A percentile compares a stretch with the other conserved stretches of the same genome.
Evolutionary conservation across 2,797 vertebrate species (phyloP).

Genomic region (Notamacropus eugenii): DNA sequence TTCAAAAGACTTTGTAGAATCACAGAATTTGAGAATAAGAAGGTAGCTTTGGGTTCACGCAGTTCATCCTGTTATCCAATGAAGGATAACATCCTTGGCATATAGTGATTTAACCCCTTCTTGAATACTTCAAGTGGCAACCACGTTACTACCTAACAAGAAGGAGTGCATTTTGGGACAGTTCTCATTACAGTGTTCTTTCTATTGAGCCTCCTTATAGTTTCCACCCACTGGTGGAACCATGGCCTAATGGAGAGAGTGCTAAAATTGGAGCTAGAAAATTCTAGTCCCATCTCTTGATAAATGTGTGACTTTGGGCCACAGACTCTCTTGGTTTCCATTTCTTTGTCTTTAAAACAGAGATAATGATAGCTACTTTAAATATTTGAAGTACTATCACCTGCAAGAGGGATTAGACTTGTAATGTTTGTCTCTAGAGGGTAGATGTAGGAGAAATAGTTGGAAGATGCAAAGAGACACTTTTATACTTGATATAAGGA

Average conservation of each 20-base stretch:
- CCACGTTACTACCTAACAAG: not conserved
- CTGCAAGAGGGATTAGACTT: not conserved
- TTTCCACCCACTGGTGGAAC: not conserved
- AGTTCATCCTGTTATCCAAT: not conserved
- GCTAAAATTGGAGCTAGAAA: not conserved
- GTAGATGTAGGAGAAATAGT: not conserved
- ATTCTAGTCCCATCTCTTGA: not conserved
- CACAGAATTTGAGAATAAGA: not conserved
- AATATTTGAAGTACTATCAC: not conserved
- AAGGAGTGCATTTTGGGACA: not conserved
- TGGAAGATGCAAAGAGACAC: not conserved
- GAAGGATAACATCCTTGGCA: not conserved
- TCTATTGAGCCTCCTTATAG: constrained; percentile 27
- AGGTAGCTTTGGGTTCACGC: not conserved
- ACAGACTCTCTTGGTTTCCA: not conserved
- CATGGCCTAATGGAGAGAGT: not conserved
- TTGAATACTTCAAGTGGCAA: not conserved
- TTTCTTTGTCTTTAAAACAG: not conserved
- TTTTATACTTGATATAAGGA: not conserved
- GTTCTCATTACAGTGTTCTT: constrained; percentile 13
- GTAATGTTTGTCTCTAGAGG: not conserved
- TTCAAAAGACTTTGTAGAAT: not conserved
- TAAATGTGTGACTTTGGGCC: not conserved
- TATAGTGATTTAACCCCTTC: not conserved
- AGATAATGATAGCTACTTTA: not conserved